Evolutionary conservation across 2,113 vertebrate species (phyloP).

Genomic region (Aramus guarauna): DNA sequence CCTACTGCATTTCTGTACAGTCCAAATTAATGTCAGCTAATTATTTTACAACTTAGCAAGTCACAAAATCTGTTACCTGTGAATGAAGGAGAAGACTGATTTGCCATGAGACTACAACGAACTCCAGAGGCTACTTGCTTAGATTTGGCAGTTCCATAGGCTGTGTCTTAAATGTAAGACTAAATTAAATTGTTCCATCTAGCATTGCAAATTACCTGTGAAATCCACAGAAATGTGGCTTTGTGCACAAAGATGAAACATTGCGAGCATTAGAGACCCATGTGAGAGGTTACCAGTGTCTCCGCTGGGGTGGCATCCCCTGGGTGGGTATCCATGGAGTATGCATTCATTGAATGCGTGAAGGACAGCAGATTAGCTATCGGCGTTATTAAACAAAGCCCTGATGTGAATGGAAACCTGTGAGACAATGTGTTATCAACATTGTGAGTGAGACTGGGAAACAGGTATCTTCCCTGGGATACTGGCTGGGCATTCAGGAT

Average conservation of each 20-base stretch:
- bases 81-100: background rate
- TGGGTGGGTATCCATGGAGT: background rate
- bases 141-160: background rate
- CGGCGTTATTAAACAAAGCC: background rate
- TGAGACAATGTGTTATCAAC: background rate
- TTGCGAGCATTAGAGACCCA: accelerated
- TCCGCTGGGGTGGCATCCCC: too few relatives aligned
- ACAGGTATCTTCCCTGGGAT: background rate
- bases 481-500: background rate
- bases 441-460: background rate
- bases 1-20: background rate
- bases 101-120: background rate
- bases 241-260: background rate
- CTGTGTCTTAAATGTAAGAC: background rate
- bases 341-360: background rate
- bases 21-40: background rate
- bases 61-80: background rate
- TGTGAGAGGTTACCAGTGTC: background rate
- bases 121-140: background rate
- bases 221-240: background rate
- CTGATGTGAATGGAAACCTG: background rate
- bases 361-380: background rate
- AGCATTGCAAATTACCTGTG: background rate
- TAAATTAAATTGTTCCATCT: background rate
- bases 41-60: background rate